Evolutionary conservation across 2,113 vertebrate species (phyloP).

Genomic region (Sinocyclocheilus rhinocerous): DNA sequence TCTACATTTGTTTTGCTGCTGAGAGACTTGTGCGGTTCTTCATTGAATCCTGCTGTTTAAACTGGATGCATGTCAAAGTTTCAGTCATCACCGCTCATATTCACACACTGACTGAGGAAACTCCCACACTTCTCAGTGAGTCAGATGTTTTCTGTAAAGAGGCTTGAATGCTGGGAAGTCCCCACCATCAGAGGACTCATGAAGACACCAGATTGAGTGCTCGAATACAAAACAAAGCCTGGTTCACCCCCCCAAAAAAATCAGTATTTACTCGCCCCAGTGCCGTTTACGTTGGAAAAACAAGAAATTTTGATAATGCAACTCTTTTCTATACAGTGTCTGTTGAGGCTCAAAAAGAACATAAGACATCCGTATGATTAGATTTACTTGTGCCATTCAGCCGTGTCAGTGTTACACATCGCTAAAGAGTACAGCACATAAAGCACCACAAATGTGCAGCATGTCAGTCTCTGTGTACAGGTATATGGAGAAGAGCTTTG

Average conservation of each 20-base stretch:
- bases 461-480: too few species aligned
- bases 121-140: conserved; percentile 4
- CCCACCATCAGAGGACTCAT: neutral
- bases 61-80: neutral
- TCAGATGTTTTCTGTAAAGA: conserved; percentile 15
- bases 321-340: neutral
- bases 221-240: neutral
- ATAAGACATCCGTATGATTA: neutral
- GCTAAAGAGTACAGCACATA: too few species aligned
- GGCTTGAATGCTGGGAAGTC: conserved; percentile 5
- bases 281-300: neutral
- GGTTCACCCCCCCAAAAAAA: neutral
- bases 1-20: neutral
- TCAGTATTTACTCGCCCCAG: neutral
- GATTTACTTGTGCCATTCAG: neutral
- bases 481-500: too few species aligned
- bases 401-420: neutral
- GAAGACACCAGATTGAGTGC: neutral
- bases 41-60: neutral
- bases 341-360: neutral
- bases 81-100: neutral
- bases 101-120: neutral
- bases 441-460: too few species aligned
- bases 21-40: neutral
- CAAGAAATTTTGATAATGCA: neutral